Evolutionary conservation across 2,113 vertebrate species (phyloP).

Genomic region (Festucalex cinctus): DNA sequence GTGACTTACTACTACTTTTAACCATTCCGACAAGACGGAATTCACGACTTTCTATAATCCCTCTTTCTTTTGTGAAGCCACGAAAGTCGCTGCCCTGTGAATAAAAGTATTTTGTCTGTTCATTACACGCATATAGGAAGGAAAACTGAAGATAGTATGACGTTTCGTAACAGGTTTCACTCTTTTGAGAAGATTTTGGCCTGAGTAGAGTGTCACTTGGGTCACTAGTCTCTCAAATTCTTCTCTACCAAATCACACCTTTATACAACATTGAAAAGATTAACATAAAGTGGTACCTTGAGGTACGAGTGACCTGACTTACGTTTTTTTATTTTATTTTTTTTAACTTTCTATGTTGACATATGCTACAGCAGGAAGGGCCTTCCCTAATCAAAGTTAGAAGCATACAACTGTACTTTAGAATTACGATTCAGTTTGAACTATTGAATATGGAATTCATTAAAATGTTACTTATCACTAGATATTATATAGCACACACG

Average conservation of each 20-base stretch:
- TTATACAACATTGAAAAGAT: not conserved
- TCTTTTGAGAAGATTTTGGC: not conserved
- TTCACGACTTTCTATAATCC: not conserved
- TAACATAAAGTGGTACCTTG: not conserved
- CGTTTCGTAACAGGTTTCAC: not conserved
- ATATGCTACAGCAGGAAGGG: no score
- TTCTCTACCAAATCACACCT: not conserved
- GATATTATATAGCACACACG: not conserved
- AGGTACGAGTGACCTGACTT: not conserved
- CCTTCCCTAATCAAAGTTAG: no score
- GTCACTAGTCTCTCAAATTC: not conserved
- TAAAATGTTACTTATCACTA: not conserved
- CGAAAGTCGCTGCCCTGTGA: not conserved
- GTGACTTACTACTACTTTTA: conserved; percentile 38
- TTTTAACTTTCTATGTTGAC: no score
- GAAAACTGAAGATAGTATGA: not conserved
- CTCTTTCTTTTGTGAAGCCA: not conserved
- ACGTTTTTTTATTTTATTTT: no score
- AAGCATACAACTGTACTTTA: no score
- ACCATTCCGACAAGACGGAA: conserved; percentile 17
- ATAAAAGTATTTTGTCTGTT: not conserved
- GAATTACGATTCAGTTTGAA: no score
- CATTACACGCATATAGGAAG: not conserved
- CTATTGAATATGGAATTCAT: not conserved
- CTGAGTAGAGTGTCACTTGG: not conserved